phyloP scores from a whole-genome alignment of 1,140 invertebrate genomes.

The Araneus ventricosus region DNA sequence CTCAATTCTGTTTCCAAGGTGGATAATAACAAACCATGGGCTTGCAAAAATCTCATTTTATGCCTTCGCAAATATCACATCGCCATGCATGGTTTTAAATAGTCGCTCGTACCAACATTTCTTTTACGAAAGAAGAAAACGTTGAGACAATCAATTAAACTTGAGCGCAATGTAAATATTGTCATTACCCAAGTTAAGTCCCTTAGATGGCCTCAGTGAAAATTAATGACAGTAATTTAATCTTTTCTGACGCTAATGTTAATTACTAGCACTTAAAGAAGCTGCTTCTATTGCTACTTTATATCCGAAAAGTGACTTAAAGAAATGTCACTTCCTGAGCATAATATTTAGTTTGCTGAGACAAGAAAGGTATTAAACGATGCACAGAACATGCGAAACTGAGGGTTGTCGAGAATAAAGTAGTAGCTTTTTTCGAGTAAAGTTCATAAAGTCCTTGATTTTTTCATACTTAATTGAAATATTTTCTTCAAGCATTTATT shows the following conservation, averaged over 20 bases:
- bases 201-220: not conserved
- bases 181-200: conserved; percentile 10
- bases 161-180: conserved; percentile 20
- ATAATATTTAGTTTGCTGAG: conserved; percentile 31
- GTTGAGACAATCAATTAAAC: not conserved
- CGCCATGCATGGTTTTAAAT: not conserved
- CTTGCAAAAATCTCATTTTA: too few species aligned
- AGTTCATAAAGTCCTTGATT: too few species aligned
- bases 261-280: conserved; percentile 37
- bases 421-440: not conserved
- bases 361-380: not conserved
- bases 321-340: not conserved
- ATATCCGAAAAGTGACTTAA: conserved; percentile 12
- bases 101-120: not conserved
- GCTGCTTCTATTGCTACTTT: not conserved
- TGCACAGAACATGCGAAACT: not conserved
- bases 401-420: not conserved
- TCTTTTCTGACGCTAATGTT: conserved; percentile 41
- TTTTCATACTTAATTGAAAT: not conserved
- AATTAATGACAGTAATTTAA: conserved; percentile 30
- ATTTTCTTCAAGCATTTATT: too few species aligned
- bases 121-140: not conserved
- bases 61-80: too few species aligned
- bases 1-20: too few species aligned
- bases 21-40: too few species aligned